phyloP scores from a whole-genome alignment of 53 echinoderm and acorn worm species.

The Henricia sp. region DNA sequence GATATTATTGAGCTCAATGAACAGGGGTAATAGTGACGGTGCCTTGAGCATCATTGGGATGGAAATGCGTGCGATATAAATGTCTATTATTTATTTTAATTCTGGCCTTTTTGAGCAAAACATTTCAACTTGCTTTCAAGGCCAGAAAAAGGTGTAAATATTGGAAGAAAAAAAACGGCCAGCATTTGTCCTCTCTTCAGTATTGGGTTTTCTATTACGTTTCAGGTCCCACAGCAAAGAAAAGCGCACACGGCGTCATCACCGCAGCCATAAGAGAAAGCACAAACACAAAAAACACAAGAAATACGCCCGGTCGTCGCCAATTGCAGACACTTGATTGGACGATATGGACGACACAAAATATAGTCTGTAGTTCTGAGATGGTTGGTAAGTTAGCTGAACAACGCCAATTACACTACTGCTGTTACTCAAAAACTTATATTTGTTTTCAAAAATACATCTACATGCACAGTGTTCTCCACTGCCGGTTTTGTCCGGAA shows the following conservation, averaged over 20 bases:
- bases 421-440: too few species aligned
- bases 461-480: too few species aligned
- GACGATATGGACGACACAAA: too few species aligned
- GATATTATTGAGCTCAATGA: too few species aligned
- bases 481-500: too few species aligned
- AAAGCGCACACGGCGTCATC: background rate
- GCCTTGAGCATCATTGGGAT: background rate
- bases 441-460: too few species aligned
- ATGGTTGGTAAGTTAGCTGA: too few species aligned
- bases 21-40: background rate
- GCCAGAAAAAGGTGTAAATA: background rate
- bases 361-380: too few species aligned
- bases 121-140: background rate
- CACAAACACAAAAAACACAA: conserved; percentile 50
- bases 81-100: background rate
- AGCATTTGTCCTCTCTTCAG: background rate
- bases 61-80: too few species aligned
- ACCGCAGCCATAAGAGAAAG: conserved; percentile 28
- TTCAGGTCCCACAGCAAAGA: conserved; percentile 15
- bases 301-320: conserved; percentile 1
- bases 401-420: too few species aligned
- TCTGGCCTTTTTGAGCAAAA: background rate
- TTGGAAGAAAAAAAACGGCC: background rate
- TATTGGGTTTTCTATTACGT: background rate
- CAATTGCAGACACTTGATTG: background rate